Conservation (phyloP, 2,888 invertebrate genomes). For the Limnephilus lunatus region DNA sequence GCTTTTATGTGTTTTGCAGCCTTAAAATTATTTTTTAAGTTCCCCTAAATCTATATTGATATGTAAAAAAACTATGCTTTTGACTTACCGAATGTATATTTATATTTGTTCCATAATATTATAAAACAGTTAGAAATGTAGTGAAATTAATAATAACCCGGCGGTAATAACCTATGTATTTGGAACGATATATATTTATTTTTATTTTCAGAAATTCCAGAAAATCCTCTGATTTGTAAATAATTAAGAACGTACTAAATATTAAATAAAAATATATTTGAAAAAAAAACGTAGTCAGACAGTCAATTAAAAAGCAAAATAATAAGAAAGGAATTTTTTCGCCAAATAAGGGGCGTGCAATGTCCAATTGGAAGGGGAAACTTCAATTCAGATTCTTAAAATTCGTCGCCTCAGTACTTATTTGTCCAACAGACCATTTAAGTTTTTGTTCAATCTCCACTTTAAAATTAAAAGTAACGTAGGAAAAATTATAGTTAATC, state of each 20-base stretch:
- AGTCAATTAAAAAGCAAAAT: not conserved
- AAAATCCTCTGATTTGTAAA: not conserved
- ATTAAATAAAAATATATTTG: too few relatives aligned
- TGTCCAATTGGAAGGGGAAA: not conserved
- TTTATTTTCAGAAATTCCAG: too few relatives aligned
- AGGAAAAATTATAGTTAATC: too few relatives aligned
- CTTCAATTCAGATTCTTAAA: too few relatives aligned
- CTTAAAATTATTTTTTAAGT: not conserved
- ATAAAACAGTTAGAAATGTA: not conserved
- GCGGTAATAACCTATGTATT: too few relatives aligned
- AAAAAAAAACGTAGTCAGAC: too few relatives aligned
- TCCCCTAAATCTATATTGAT: conserved; percentile 27
- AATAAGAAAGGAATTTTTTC: not conserved
- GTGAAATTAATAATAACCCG: not conserved
- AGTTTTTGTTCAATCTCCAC: too few relatives aligned
- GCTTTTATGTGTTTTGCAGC: not conserved
- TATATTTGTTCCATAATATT: not conserved
- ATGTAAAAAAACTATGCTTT: conserved; percentile 38
- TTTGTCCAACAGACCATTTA: too few relatives aligned
- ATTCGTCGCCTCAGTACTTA: too few relatives aligned
- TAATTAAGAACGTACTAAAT: not conserved
- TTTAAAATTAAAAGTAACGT: too few relatives aligned
- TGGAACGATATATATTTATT: too few relatives aligned
- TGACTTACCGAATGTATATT: not conserved
- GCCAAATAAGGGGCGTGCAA: not conserved